Evolutionary conservation across 2,888 invertebrate genomes (phyloP).

Genomic region (Zaprionus lineosus): DNA sequence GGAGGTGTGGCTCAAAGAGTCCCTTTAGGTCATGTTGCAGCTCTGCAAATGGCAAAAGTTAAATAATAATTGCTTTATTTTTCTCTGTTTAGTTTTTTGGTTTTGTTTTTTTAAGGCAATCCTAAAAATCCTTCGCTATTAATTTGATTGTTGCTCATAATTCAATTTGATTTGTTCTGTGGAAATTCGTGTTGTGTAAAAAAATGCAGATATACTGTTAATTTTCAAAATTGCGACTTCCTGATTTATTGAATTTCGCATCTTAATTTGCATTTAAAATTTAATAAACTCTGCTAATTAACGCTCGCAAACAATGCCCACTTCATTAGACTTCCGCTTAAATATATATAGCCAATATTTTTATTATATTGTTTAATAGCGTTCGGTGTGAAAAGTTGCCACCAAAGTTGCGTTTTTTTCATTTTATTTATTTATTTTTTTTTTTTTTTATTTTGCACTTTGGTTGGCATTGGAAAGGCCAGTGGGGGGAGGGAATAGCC

Average conservation of each 20-base stretch:
- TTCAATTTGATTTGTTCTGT: too few species aligned
- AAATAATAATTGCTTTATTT: too few species aligned
- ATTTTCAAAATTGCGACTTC: background rate
- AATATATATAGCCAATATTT: too few species aligned
- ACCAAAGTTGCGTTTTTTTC: constrained; percentile 36
- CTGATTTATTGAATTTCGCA: constrained; percentile 22
- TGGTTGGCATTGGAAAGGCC: constrained; percentile 34
- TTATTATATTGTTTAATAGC: background rate
- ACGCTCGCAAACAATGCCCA: constrained; percentile 26
- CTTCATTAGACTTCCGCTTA: too few species aligned
- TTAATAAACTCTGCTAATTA: constrained; percentile 45
- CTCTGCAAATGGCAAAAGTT: constrained; percentile 11
- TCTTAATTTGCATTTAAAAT: constrained; percentile 26
- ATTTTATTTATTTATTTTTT: too few species aligned
- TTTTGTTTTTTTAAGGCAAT: too few species aligned
- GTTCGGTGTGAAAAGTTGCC: constrained; percentile 39
- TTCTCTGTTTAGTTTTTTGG: too few species aligned
- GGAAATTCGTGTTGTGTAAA: too few species aligned
- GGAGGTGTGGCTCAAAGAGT: constrained; percentile 1
- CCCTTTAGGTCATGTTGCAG: constrained; percentile 35
- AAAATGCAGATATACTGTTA: too few species aligned
- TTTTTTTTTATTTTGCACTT: constrained; percentile 46
- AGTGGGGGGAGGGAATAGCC: constrained; percentile 19
- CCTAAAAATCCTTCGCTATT: too few species aligned
- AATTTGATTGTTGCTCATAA: too few species aligned